Conservation (phyloP, 2,797 vertebrate genomes). For the Eupleurogrammus muticus region DNA sequence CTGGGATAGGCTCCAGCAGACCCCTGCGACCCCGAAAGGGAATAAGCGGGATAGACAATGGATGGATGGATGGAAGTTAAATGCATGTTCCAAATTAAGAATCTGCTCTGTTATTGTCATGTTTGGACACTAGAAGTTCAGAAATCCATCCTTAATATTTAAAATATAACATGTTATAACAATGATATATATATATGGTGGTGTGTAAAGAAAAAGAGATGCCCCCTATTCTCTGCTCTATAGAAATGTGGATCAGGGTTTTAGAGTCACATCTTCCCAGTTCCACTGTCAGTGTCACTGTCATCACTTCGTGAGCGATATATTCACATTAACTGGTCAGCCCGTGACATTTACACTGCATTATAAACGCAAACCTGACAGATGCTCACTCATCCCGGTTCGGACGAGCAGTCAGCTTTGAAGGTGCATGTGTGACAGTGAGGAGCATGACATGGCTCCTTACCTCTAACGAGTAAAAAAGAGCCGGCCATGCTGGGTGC, state of each 20-base stretch:
- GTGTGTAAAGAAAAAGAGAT: neutral
- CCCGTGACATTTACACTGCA: conserved; percentile 12
- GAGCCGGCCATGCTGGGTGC: conserved; percentile 22
- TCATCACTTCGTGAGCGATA: neutral
- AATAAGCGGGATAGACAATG: no score
- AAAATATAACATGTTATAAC: no score
- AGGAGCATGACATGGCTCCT: conserved; percentile 16
- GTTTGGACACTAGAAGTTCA: neutral
- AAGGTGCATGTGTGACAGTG: conserved; percentile 11
- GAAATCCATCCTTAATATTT: neutral
- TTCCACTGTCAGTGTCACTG: neutral
- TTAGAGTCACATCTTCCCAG: neutral
- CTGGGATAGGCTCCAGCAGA: no score
- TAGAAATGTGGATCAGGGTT: neutral
- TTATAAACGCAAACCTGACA: conserved; percentile 7
- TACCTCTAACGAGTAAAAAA: conserved; percentile 27
- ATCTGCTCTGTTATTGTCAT: neutral
- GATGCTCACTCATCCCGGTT: conserved; percentile 3
- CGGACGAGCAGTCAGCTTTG: neutral
- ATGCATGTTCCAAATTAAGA: neutral
- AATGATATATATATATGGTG: no score
- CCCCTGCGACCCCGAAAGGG: no score
- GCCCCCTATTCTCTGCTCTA: neutral
- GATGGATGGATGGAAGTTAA: no score
- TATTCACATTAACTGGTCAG: neutral